Conservation (phyloP, 2,113 vertebrate genomes). For the Protobothrops flavoviridis region DNA sequence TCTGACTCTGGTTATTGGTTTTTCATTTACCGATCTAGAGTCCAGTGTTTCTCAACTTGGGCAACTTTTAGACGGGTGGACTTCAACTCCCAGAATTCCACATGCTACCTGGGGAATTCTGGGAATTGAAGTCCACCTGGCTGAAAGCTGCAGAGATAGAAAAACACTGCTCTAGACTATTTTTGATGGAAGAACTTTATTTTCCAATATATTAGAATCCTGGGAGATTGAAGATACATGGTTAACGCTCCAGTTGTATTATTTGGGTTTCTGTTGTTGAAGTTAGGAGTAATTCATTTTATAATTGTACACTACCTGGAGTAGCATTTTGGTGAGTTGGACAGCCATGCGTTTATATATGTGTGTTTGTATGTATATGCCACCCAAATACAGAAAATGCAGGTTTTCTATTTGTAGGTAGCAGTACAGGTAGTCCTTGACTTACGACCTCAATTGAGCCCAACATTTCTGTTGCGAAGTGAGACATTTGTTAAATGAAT, state of each 20-base stretch:
- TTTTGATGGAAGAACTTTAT: not conserved
- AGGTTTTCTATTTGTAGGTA: not conserved
- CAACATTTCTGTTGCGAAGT: not conserved
- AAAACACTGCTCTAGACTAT: not conserved
- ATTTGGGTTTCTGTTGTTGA: not conserved
- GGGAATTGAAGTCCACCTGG: too few relatives aligned
- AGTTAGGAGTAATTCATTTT: not conserved
- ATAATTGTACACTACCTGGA: not conserved
- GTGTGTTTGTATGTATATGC: not conserved
- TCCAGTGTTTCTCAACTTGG: too few relatives aligned
- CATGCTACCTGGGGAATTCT: too few relatives aligned
- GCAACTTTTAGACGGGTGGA: too few relatives aligned
- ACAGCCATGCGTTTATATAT: not conserved
- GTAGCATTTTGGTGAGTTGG: not conserved
- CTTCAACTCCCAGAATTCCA: too few relatives aligned
- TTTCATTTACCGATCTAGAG: not conserved
- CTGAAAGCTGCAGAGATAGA: too few relatives aligned
- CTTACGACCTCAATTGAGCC: too few relatives aligned
- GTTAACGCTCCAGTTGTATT: not conserved
- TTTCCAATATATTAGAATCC: not conserved
- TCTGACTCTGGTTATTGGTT: too few relatives aligned
- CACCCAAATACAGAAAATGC: not conserved
- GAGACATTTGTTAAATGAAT: not conserved
- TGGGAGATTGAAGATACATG: not conserved
- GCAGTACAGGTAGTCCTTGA: not conserved